These are phyloP conservation scores for Apodemia mormo DNA, from an alignment of 2,888 invertebrate species.

Conservation along the genomic window DNA sequence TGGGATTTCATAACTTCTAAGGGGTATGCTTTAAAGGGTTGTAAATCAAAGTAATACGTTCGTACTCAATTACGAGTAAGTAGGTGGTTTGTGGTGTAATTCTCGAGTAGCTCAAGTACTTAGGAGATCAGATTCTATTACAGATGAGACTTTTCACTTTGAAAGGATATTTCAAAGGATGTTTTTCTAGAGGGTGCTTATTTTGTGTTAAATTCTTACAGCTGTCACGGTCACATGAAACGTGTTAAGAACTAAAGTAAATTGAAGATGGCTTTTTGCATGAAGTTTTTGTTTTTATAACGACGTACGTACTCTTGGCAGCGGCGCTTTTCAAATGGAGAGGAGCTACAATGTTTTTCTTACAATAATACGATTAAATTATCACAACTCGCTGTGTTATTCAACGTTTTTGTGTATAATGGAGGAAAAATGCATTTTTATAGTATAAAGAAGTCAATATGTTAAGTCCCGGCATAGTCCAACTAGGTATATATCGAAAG, in stretches of 20 bases:
- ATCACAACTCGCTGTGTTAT: background rate
- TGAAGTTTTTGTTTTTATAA: conserved; percentile 5
- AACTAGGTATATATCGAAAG: too few species aligned
- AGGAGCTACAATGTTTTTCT: background rate
- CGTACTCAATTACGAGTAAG: conserved; percentile 60
- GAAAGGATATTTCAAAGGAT: conserved; percentile 24
- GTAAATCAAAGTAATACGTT: conserved; percentile 71
- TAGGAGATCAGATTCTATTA: conserved; percentile 39
- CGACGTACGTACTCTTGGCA: background rate
- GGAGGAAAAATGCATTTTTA: too few species aligned
- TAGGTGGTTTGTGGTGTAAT: conserved; percentile 39
- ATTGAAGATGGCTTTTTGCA: conserved; percentile 2
- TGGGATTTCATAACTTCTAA: conserved; percentile 55
- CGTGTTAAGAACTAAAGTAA: background rate
- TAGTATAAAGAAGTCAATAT: too few species aligned
- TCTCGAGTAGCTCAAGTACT: conserved; percentile 37
- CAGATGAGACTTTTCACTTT: conserved; percentile 37
- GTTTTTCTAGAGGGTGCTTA: conserved; percentile 17
- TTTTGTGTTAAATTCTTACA: conserved; percentile 14
- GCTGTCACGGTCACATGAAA: background rate
- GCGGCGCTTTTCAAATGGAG: background rate
- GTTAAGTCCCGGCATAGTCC: too few species aligned
- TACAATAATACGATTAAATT: background rate
- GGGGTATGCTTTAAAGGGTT: conserved; percentile 64
- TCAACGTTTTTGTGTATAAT: too few species aligned